Conservation (phyloP, 2,113 vertebrate species). For the Protobothrops flavoviridis region DNA sequence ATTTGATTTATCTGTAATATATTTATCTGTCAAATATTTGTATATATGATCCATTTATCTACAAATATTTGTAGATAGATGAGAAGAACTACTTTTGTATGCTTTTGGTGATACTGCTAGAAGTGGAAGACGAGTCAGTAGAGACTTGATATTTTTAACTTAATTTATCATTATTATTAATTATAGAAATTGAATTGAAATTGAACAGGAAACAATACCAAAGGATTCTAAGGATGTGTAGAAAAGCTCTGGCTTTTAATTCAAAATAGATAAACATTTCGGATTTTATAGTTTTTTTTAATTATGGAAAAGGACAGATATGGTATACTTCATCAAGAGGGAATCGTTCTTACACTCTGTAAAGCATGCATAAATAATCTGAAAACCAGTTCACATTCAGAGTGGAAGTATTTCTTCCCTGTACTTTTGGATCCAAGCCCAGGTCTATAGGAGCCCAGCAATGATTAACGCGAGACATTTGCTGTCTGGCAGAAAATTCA, state of each 20-base stretch:
- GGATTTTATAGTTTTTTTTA: neutral
- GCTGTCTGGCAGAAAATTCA: neutral
- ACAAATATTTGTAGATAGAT: no score
- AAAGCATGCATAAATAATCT: neutral
- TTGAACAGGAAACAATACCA: neutral
- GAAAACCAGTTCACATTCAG: neutral
- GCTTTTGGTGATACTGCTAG: neutral
- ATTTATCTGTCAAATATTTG: neutral
- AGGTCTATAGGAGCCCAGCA: neutral
- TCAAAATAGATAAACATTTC: neutral
- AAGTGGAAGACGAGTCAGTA: neutral
- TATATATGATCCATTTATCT: neutral
- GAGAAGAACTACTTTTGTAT: neutral
- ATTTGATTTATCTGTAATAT: neutral
- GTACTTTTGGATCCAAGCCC: neutral
- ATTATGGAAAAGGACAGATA: neutral
- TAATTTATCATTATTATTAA: neutral
- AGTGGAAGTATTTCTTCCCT: neutral
- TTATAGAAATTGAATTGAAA: conserved; percentile 6
- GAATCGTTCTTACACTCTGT: neutral
- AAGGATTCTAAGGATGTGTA: neutral
- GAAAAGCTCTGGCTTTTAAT: neutral
- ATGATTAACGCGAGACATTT: neutral
- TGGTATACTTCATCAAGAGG: neutral
- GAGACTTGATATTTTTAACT: neutral